Evolutionary conservation across 1,140 invertebrate species (phyloP).

Genomic region (Camponotus pennsylvanicus): DNA sequence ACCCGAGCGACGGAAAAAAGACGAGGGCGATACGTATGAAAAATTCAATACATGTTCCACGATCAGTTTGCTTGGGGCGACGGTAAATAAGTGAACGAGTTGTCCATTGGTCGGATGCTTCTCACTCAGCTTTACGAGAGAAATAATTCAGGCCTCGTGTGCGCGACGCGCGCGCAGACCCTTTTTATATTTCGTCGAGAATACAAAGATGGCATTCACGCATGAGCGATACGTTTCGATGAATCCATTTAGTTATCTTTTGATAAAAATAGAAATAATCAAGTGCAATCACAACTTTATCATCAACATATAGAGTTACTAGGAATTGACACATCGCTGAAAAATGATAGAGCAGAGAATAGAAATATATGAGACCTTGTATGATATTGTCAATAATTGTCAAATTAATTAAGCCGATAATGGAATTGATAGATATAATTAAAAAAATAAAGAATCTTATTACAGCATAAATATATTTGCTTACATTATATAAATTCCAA

Average conservation of each 20-base stretch:
- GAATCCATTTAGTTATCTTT: constrained; percentile 64
- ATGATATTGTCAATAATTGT: background rate
- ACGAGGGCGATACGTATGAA: constrained; percentile 53
- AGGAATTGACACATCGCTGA: background rate
- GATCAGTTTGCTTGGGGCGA: constrained; percentile 64
- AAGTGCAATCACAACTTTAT: background rate
- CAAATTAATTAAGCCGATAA: constrained; percentile 14
- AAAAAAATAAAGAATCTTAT: background rate
- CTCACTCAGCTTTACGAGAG: constrained; percentile 55
- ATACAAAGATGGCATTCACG: constrained; percentile 67
- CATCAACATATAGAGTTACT: background rate
- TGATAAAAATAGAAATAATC: background rate
- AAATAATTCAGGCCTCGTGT: constrained; percentile 66
- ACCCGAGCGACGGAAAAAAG: constrained; percentile 16
- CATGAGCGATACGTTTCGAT: constrained; percentile 17
- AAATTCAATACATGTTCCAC: constrained; percentile 69
- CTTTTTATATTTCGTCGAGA: constrained; percentile 64
- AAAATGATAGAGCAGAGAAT: background rate
- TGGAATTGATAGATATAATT: background rate
- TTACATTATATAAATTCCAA: background rate
- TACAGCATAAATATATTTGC: background rate
- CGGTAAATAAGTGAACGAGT: constrained; percentile 69
- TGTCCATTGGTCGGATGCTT: constrained; percentile 60
- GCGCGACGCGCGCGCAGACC: constrained; percentile 20
- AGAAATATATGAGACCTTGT: background rate